Base-by-base conservation (phyloP, 2,113 vertebrate species). In the Tamias sibiricus region DNA sequence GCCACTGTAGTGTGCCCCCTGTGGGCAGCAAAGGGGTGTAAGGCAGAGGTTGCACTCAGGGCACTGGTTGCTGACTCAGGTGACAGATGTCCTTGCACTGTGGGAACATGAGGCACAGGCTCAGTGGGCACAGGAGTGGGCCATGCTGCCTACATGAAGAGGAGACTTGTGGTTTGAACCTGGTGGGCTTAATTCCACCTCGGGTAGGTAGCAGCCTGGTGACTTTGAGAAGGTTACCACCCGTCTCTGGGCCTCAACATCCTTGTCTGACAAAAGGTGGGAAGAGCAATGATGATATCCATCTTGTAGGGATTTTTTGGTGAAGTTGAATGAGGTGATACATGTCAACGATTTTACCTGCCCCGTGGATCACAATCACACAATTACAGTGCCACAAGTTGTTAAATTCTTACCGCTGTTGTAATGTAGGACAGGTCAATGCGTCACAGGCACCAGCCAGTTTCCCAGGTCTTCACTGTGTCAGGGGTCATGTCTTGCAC, bases 1-100 rank as follows among this genome's bases (percentile, higher is more conserved):
- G 19, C 26, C 69, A 6, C 35, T 59, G 10, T 12, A 0, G 0
- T 26, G 1, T 57, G 4, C 28, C 54, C 1, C 37, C 28, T 72
- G 40, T 81, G 66, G 47, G 42, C 1, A 14, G 7, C 8, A 10
- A 30, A 94, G 12, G 66, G 13, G 9, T 32, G n/a, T 52, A n/a
- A 72, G 28, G 7, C n/a, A 20, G 19, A 40, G 14, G 42, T 28
- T 64, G 40, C 49, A 40, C 30, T 44, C 14, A n/a, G 37, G 19
- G 17, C 49, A 28, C 11, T 30, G 37, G 28, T 4, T 76, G 59
- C 52, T 68, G 9, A 24, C 6, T 42, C 54, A 72, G 75, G 37
- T 72, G 24, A 16, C 40, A 24, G 62, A 26, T 6, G 37, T 12
- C 7, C 8, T 6, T 35, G 32, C 7, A 13, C 7, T 64, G 52